Evolutionary conservation across 2,888 invertebrate genomes (phyloP), one percentile per base, ranked within the genome.

Genomic region (Hypselothyrea guttata): DNA sequence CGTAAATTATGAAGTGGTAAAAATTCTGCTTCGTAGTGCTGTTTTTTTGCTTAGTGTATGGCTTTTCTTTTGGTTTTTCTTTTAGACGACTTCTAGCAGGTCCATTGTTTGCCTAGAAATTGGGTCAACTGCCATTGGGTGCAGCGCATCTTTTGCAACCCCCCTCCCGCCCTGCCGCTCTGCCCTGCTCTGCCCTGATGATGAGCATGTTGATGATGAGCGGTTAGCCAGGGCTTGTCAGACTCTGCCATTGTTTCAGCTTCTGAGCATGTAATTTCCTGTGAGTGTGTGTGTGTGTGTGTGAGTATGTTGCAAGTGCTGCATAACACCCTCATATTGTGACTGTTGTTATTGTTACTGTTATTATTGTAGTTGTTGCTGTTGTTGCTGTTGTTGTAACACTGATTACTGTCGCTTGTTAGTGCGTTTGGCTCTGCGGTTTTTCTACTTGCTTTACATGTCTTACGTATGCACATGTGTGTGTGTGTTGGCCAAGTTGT

Each of bases 401-500:
- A 63, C 77, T 77, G 81, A 81, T 77, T 77, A 78, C 74, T 67
- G 69, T 62, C 66, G 71, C 75, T 79, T 79, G 79, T 83, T 81
- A 83, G 79, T 74, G 77, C 76, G 81, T 76, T 81, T 76, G 81
- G 60, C 71, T 76, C 57, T 79, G 76, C 75, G 75, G 75, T 77
- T 75, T 77, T 77, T 77, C 58, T 57, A 51, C 65, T 74, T 70
- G 68, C 58, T 73, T 73, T 76, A 61, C 73, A 72, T 56, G 52
- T 18, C n/a, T 9, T 62, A 44, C 55, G 58, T 51, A 40, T 66
- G 62, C 13, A 15, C 28, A 35, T 33, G 12, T 55, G 52, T 45
- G 41, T 48, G 42, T 48, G 33, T 30, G 54, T 55, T 53, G 58
- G 45, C 69, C 48, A 62, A 68, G 62, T 51, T 66, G 55, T 47